Evolutionary conservation across 35 echinoderm and acorn worm genomes (phyloP).

Genomic region (Ophiothrix spiculata): DNA sequence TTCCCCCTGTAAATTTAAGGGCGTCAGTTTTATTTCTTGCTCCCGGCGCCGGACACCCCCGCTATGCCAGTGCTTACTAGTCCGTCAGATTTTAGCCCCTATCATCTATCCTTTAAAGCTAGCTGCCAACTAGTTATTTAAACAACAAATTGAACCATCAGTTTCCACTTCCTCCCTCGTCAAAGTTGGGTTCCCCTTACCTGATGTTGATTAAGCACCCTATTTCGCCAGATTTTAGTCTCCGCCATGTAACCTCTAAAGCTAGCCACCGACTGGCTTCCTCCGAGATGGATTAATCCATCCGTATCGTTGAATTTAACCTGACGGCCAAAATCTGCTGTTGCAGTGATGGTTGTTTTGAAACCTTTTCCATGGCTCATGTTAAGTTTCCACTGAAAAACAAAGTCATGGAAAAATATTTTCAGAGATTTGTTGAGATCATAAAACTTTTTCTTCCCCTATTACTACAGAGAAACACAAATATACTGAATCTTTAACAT

Average conservation of each 20-base stretch:
- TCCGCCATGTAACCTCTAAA: slow-evolving; percentile 47
- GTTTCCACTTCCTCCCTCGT: neutral
- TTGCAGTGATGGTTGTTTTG: neutral
- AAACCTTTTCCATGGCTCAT: neutral
- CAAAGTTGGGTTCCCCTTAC: no score
- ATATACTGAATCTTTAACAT: neutral
- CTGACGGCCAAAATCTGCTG: neutral
- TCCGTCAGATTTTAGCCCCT: no score
- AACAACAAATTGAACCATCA: neutral
- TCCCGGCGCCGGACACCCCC: no score
- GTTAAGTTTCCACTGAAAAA: slow-evolving; percentile 23
- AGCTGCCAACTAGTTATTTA: neutral
- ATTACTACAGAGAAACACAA: neutral
- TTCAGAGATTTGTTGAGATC: neutral
- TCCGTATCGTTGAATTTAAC: slow-evolving; percentile 37
- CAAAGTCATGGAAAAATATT: neutral
- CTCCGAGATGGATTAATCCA: slow-evolving; percentile 33
- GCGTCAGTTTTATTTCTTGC: no score
- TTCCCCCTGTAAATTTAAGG: no score
- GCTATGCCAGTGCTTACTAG: no score
- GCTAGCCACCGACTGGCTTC: slow-evolving; percentile 1
- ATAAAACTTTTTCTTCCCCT: neutral
- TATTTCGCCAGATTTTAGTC: slow-evolving; percentile 33
- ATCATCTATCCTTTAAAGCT: no score
- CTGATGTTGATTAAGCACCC: neutral